Evolutionary conservation across 2,888 invertebrate genomes (phyloP).

Genomic region (Dynastes hyllus): DNA sequence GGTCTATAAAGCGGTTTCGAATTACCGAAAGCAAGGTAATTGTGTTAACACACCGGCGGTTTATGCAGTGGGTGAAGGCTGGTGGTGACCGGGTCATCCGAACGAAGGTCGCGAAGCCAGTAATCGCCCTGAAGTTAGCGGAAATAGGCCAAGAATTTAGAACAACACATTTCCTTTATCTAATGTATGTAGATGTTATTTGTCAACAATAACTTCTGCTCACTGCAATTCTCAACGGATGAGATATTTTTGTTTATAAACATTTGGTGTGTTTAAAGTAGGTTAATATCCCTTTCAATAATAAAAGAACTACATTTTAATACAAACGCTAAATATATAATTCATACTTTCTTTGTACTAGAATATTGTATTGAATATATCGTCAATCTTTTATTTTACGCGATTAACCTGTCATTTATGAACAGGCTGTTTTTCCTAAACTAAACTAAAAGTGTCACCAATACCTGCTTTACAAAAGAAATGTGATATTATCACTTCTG

Average conservation of each 20-base stretch:
- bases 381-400: no score
- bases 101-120: constrained; percentile 21
- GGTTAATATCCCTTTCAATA: no score
- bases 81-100: constrained; percentile 26
- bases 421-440: no score
- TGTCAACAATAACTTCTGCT: not conserved
- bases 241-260: not conserved
- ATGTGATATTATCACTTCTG: no score
- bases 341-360: no score
- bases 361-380: no score
- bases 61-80: constrained; percentile 39
- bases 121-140: constrained; percentile 21
- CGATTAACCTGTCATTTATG: no score
- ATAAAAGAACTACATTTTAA: no score
- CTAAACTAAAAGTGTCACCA: no score
- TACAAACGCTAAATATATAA: no score
- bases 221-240: not conserved
- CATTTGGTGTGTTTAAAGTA: no score
- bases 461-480: no score
- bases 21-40: constrained; percentile 45
- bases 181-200: not conserved
- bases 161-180: constrained; percentile 15
- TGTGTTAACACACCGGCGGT: constrained; percentile 38
- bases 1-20: constrained; percentile 15
- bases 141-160: constrained; percentile 27